Evolutionary conservation across 2,113 vertebrate genomes (phyloP), one percentile per base, ranked within the genome.

Genomic region (Chascanopsetta lugubris): DNA sequence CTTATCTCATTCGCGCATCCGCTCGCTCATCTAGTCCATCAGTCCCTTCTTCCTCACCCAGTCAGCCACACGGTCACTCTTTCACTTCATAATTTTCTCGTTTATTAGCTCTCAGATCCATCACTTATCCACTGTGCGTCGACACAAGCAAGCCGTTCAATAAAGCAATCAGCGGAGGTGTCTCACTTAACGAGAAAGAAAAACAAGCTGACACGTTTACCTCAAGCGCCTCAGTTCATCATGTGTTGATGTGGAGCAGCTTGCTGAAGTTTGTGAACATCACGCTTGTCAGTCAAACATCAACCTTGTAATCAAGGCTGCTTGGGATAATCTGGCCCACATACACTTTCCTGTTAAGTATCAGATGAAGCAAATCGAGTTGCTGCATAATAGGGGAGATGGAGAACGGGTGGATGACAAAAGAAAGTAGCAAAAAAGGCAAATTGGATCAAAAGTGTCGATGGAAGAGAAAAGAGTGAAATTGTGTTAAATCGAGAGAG

Each of bases 1-100:
- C 84, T 86, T 87, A 85, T 88, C 82, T 82, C 61, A 24, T 54
- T 63, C 61, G 51, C 21, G 32, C 72, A 80, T 66, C 75, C 56
- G 65, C 65, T 80, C 69, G 32, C 72, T 76, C 51, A 77, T 84
- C 55, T 6, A 36, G 58, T 69, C 53, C 56, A 82, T 76, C 77
- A 74, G 59, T 82, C 79, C 71, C 42, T 36, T 25, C 64, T 75
- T 10, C 12, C 59, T 80, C 45, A 60, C 56, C 50, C 4, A 57
- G 55, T 62, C 65, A 49, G 30, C 76, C 69, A 54, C 48, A 26
- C 45, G 36, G 54, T 69, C 60, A 69, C 57, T 49, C n/a, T 8
- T 64, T 70, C 61, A 59, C 27, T 57, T 43, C 45, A 40, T 75
- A 56, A 58, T 32, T 3, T 64, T 26, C 64, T 64, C 64, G 66